phyloP scores from a whole-genome alignment of 1,140 invertebrate genomes.

The Pseudomyrmex gracilis region DNA sequence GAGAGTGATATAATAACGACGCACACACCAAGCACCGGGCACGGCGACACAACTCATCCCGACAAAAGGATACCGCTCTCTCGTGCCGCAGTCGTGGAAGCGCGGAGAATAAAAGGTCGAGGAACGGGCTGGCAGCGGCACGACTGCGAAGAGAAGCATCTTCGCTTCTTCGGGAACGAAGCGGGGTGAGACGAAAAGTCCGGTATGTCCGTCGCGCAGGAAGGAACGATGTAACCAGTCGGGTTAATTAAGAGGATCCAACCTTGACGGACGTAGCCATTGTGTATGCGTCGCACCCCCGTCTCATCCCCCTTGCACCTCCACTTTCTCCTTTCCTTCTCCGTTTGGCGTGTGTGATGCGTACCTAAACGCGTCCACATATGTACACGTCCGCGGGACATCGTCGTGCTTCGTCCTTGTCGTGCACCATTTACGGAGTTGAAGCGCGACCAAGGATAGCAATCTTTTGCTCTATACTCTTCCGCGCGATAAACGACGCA shows the following conservation, averaged over 20 bases:
- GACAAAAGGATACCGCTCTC: slow-evolving; percentile 75
- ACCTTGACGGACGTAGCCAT: slow-evolving; percentile 74
- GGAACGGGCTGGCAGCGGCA: slow-evolving; percentile 41
- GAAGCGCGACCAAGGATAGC: slow-evolving; percentile 16
- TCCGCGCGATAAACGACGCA: neutral
- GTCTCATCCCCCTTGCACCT: slow-evolving; percentile 3
- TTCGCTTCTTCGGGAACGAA: slow-evolving; percentile 47
- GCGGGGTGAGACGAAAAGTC: slow-evolving; percentile 51
- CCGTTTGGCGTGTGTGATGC: slow-evolving; percentile 56
- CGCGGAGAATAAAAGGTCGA: slow-evolving; percentile 62
- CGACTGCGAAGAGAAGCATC: slow-evolving; percentile 48
- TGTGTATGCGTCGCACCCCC: slow-evolving; percentile 64
- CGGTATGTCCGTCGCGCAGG: slow-evolving; percentile 67
- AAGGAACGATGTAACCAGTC: slow-evolving; percentile 75
- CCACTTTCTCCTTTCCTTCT: neutral
- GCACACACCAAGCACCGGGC: slow-evolving; percentile 63
- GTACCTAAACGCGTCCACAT: slow-evolving; percentile 74
- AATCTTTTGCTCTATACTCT: neutral
- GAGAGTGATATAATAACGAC: slow-evolving; percentile 77
- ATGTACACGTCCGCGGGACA: slow-evolving; percentile 71
- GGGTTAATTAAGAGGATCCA: slow-evolving; percentile 77
- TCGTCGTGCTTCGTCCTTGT: slow-evolving; percentile 70
- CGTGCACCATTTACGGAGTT: slow-evolving; percentile 67
- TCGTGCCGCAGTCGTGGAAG: slow-evolving; percentile 29
- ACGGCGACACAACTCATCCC: slow-evolving; percentile 74